phyloP scores from a whole-genome alignment of 2,797 vertebrate genomes.

The Adelosebastes latens region DNA sequence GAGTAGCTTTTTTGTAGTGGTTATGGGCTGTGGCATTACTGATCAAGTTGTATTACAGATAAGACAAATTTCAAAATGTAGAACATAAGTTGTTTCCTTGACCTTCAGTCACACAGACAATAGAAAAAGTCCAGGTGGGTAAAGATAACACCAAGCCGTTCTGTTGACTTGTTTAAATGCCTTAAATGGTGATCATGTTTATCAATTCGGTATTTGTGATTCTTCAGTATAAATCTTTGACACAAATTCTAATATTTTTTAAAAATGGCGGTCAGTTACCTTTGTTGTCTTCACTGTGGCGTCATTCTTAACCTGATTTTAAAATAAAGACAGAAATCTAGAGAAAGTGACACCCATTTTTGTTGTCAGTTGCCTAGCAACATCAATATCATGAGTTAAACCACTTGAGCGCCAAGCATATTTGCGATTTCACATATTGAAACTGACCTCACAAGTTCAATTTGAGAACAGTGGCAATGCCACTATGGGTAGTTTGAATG shows the following conservation, averaged over 20 bases:
- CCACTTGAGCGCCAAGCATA: not conserved
- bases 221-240: not conserved
- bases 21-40: not conserved
- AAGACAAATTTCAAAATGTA: not conserved
- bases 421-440: not conserved
- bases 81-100: not conserved
- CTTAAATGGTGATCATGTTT: not conserved
- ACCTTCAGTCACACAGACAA: not conserved
- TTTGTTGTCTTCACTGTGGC: not conserved
- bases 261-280: not conserved
- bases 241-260: not conserved
- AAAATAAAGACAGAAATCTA: not conserved
- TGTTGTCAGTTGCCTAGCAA: conserved; percentile 4
- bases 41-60: not conserved
- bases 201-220: not conserved
- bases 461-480: not conserved
- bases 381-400: not conserved
- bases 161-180: not conserved
- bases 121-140: not conserved
- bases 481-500: not conserved
- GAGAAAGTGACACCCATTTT: not conserved
- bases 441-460: not conserved
- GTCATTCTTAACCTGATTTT: not conserved
- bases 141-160: not conserved
- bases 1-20: not conserved